Evolutionary conservation across 2,888 invertebrate species (phyloP), one percentile per base, ranked within the genome.

Genomic region (Drosophila atripex): DNA sequence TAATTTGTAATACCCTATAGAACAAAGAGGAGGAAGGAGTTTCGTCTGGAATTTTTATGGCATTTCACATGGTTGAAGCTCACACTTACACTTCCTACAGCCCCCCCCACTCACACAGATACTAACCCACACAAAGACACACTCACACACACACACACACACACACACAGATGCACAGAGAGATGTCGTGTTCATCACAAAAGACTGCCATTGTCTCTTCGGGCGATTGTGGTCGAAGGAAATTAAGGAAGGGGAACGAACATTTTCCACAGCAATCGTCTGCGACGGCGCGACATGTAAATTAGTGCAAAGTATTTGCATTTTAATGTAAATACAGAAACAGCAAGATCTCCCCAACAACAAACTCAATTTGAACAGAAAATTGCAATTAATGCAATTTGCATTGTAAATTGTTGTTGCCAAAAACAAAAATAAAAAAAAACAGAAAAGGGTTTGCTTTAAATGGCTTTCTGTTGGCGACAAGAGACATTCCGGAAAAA

Each of bases 141-240:
- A 3, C n/a, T 9, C 9, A 2, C 12, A 0, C 18, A 14, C n/a
- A 3, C 16, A 9, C 9, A 8, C 9, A 2, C 12, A 0, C 18
- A 14, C n/a, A 3, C 16, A 9, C 9, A 8, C 5, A 2, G 32
- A 32, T 1, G 12, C 14, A 16, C 8, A n/a, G 39, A n/a, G 14
- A 9, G 38, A 71, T 30, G 30, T 39, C 43, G 54, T 50, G 38
- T 54, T 74, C 41, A 65, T 59, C 65, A 87, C 83, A 85, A 85
- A 86, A 87, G 80, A 71, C 60, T 61, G 63, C 80, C 83, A 86
- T 86, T 88, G 80, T 88, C 68, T 80, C 55, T 65, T 49, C 52
- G 23, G 52, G 41, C 58, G 45, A 12, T 68, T 9, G 38, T 39
- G 32, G 35, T 38, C 14, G 30, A 35, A 12, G 32, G 50, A 43